Evolutionary conservation across 2,888 invertebrate genomes (phyloP), one percentile per base, ranked within the genome.

Genomic region (Rhagophthalmus giganteus): DNA sequence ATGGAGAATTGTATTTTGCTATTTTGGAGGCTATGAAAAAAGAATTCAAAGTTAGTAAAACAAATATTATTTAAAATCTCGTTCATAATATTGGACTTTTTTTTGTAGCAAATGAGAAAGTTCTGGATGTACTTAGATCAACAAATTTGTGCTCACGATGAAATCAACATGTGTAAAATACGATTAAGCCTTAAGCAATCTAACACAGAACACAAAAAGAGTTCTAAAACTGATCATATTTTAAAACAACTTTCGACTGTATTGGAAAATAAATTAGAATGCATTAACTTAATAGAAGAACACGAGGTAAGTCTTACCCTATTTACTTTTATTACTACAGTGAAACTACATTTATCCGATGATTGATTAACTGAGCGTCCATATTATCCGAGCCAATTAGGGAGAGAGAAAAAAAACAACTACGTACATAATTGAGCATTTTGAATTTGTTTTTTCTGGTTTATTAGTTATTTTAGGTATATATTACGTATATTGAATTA

Each of bases 161-260:
- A 90, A 72, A 67, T 89, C 31, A 79, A 81, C 62, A 87, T 88
- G 82, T 85, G 85, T 26, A 85, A 83, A 64, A 79, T 81, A 56
- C 74, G 86, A 40, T 67, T 84, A 41, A 69, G 80, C 37, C 62
- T 82, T 1, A 78, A 77, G 57, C 80, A 79, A 51, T 69, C 71
- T 8, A 55, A 57, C 24, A 60, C 51, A 8, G 58, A 58, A 2
- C 42, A 55, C 5, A 55, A 56, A n/a, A 51, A 13, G 11, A 54
- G 45, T 15, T 42, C 53, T 27, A 55, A 52, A 58, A 46, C 51
- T 51, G 54, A 56, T 55, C 59, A 49, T 33, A 57, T 62, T 11
- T 57, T 73, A 30, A 71, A 73, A 59, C 67, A 70, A 40, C 62
- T 76, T 8, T 70, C 66, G 10, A 68, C 70, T 28, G 63, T 66